A percentile compares a stretch with the other conserved stretches of the same genome.
These are phyloP conservation scores for Coenobita brevimanus DNA, from an alignment of 1,140 invertebrate genomes.

Conservation along the genomic window DNA sequence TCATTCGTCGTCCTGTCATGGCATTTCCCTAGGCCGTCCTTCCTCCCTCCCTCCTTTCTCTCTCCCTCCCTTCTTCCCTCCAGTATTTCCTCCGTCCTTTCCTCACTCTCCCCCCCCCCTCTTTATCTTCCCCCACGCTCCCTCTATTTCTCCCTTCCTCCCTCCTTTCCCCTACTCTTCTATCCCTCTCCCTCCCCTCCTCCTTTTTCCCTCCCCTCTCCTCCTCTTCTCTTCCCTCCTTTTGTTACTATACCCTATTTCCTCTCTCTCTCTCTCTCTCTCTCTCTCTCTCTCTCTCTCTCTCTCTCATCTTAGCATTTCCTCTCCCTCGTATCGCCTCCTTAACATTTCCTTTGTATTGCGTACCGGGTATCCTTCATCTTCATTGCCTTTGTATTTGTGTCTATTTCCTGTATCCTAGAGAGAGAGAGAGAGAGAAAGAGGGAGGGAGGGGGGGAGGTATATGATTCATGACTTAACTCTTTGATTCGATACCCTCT, in stretches of 20 bases:
- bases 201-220: neutral
- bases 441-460: neutral
- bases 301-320: no score
- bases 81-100: neutral
- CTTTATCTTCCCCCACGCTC: neutral
- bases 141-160: neutral
- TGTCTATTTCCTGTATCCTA: neutral
- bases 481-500: no score
- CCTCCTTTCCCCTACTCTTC: no score
- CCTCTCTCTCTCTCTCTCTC: constrained; percentile 9
- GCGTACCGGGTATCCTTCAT: no score
- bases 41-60: neutral
- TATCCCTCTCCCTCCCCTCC: no score
- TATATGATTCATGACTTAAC: no score
- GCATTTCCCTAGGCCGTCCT: neutral
- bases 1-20: no score
- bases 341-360: no score
- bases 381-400: neutral
- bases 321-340: neutral
- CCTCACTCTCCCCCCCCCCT: neutral
- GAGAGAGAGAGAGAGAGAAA: constrained; percentile 27
- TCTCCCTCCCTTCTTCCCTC: no score
- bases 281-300: neutral
- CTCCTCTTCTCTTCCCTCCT: neutral
- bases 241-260: neutral